phyloP scores from a whole-genome alignment of 1,140 invertebrate species.

The Cotesia vestalis region DNA sequence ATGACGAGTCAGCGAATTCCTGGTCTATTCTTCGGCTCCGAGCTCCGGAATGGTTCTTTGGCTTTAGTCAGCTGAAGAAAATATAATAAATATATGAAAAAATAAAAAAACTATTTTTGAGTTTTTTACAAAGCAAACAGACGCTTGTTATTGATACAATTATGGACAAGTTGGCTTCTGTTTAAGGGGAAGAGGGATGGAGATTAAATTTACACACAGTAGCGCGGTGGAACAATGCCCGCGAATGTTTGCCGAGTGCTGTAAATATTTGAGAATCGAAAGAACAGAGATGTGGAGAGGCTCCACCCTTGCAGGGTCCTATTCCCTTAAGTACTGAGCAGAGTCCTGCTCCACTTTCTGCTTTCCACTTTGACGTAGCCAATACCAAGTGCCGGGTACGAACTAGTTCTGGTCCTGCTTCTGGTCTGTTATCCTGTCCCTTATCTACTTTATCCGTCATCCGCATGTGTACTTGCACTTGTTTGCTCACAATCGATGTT shows the following conservation, averaged over 20 bases:
- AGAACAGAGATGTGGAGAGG: background rate
- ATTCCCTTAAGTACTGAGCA: background rate
- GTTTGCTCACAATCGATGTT: slow-evolving; percentile 13
- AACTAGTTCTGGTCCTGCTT: no score
- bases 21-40: no score
- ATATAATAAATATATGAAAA: no score
- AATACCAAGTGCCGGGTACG: background rate
- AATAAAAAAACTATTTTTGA: no score
- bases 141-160: no score
- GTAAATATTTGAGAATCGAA: slow-evolving; percentile 16
- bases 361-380: background rate
- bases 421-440: no score
- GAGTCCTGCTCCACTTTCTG: background rate
- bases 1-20: slow-evolving; percentile 46
- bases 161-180: slow-evolving; percentile 25
- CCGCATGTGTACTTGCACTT: no score
- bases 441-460: background rate
- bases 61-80: no score
- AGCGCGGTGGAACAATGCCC: slow-evolving; percentile 61
- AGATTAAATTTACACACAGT: slow-evolving; percentile 67
- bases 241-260: background rate
- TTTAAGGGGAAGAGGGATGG: slow-evolving; percentile 35
- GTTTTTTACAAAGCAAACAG: no score
- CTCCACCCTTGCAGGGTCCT: slow-evolving; percentile 4
- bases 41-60: no score